These are phyloP conservation scores for Drosophila mayaguana DNA, from an alignment of 2,888 invertebrate genomes.

Conservation along the genomic window DNA sequence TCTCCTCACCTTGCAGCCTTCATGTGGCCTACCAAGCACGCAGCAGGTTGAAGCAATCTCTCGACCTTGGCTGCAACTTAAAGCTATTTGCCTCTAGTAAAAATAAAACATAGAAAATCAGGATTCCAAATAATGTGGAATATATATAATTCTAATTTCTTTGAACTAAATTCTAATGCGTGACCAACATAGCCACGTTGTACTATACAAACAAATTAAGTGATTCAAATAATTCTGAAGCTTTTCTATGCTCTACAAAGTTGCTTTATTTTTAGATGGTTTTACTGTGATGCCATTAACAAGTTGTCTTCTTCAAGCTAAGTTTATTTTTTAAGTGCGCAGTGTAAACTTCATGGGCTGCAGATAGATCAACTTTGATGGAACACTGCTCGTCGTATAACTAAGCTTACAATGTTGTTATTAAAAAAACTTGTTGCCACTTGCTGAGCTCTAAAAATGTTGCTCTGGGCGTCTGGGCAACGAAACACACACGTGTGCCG, in stretches of 20 bases:
- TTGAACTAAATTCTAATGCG: too few species aligned
- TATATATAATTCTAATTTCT: too few species aligned
- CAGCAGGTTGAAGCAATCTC: not conserved
- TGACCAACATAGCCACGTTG: not conserved
- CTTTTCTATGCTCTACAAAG: conserved; percentile 8
- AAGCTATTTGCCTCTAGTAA: not conserved
- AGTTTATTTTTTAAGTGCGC: conserved; percentile 70
- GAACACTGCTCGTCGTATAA: conserved; percentile 10
- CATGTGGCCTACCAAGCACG: conserved; percentile 11
- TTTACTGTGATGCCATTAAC: conserved; percentile 42
- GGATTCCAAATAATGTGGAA: too few species aligned
- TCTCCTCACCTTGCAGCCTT: conserved; percentile 3
- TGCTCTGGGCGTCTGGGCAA: conserved; percentile 59
- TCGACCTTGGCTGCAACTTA: conserved; percentile 5
- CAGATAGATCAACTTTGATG: conserved; percentile 51
- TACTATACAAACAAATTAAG: not conserved
- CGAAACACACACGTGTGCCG: conserved; percentile 53
- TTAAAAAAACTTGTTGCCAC: conserved; percentile 72
- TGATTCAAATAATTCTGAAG: not conserved
- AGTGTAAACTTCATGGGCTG: conserved; percentile 57
- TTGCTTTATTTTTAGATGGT: conserved; percentile 43
- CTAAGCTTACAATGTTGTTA: conserved; percentile 50
- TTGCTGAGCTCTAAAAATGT: conserved; percentile 62
- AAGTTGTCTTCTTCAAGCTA: conserved; percentile 11
- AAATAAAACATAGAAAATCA: not conserved